These are phyloP conservation scores for Pontoporia blainvillei DNA, from an alignment of 2,113 vertebrate genomes.

Conservation along the genomic window DNA sequence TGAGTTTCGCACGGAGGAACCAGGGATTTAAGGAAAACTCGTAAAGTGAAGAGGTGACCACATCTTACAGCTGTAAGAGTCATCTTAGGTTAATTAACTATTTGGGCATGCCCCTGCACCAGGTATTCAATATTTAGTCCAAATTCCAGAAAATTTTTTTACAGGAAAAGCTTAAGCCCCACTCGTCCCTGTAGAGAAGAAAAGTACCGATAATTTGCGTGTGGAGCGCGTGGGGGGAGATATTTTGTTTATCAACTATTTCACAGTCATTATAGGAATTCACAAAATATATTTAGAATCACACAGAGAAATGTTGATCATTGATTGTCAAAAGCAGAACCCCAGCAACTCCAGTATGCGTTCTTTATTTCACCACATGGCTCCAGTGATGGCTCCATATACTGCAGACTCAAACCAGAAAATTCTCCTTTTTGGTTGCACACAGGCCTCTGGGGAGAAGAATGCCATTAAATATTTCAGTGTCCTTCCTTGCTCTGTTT, in stretches of 20 bases:
- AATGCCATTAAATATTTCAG: not conserved
- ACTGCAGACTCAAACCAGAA: not conserved
- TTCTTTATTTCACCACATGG: not conserved
- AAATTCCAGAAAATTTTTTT: not conserved
- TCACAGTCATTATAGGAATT: conserved; percentile 2
- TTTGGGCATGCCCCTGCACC: not conserved
- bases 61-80: not conserved
- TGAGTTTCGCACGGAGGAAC: not conserved
- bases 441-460: not conserved
- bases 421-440: not conserved
- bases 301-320: not conserved
- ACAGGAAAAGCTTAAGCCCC: not conserved
- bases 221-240: not conserved
- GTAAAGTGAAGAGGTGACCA: not conserved
- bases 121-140: not conserved
- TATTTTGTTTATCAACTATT: not conserved
- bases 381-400: not conserved
- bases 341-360: not conserved
- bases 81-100: not conserved
- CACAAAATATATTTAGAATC: conserved; percentile 17
- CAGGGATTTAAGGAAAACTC: not conserved
- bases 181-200: not conserved
- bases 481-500: not conserved
- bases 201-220: conserved; percentile 17
- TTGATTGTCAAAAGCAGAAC: not conserved